A percentile compares a stretch with the other conserved stretches of the same genome.
phyloP scores from a whole-genome alignment of 2,113 vertebrate genomes.

The Atractosteus spatula region DNA sequence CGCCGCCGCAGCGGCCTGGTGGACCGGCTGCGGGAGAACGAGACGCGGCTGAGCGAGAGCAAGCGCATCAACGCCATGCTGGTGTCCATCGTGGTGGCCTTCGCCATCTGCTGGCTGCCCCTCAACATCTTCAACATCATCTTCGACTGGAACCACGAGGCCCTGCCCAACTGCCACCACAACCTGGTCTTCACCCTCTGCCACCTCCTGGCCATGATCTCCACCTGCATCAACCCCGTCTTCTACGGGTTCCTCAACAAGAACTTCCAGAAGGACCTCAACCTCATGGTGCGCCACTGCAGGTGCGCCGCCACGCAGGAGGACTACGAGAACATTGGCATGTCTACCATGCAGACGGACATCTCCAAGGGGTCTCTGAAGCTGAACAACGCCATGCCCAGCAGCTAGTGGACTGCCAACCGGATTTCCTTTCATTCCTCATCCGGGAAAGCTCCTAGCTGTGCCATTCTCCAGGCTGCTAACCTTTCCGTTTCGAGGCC shows the following conservation, averaged over 20 bases:
- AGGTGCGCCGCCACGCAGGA: constrained; percentile 41
- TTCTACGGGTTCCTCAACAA: constrained; percentile 72
- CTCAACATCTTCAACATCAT: constrained; percentile 67
- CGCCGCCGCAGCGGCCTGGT: constrained; percentile 46
- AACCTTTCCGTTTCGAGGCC: no score
- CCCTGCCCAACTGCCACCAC: constrained; percentile 63
- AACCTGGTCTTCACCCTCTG: constrained; percentile 62
- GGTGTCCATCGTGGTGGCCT: constrained; percentile 60
- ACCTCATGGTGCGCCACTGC: constrained; percentile 48
- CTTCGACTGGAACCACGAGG: constrained; percentile 67
- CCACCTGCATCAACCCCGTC: constrained; percentile 67
- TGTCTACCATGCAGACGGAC: constrained; percentile 57
- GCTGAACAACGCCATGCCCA: constrained; percentile 33
- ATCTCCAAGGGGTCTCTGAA: constrained; percentile 57
- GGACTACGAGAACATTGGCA: constrained; percentile 58
- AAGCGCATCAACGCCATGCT: constrained; percentile 62
- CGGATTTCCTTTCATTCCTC: no score
- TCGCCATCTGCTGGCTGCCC: constrained; percentile 66
- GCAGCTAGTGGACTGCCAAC: constrained; percentile 21
- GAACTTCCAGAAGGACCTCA: constrained; percentile 70
- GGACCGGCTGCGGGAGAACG: constrained; percentile 49
- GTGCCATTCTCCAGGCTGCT: no score
- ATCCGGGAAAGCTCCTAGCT: no score
- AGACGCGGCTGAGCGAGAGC: constrained; percentile 50
- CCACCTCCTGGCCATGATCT: constrained; percentile 67